Percentiles rank a stretch among this genome's conserved stretches.
Conservation (phyloP, 2,888 invertebrate species). For the Eustalomyia histrio region DNA sequence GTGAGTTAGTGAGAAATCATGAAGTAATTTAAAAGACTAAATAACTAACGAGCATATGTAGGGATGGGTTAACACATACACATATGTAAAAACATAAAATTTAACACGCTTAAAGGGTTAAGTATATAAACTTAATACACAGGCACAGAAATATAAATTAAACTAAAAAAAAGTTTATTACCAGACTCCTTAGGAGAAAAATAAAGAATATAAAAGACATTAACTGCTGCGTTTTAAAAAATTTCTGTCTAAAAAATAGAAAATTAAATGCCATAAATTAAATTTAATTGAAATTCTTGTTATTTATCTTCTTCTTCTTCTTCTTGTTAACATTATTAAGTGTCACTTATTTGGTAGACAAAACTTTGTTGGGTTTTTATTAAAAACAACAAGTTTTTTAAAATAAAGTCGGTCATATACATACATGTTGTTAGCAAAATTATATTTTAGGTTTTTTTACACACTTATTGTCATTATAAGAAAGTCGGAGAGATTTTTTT, state of each 20-base stretch:
- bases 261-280: constrained; percentile 73
- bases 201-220: constrained; percentile 27
- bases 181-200: background rate
- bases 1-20: constrained; percentile 25
- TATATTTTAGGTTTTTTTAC: no score
- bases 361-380: background rate
- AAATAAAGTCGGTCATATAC: background rate
- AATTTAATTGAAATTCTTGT: constrained; percentile 75
- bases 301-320: background rate
- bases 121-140: constrained; percentile 34
- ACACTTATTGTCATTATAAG: no score
- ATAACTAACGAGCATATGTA: constrained; percentile 40
- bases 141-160: background rate
- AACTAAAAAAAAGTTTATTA: constrained; percentile 20
- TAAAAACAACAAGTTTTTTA: constrained; percentile 3
- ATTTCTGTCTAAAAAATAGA: constrained; percentile 36
- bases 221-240: constrained; percentile 36
- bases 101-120: constrained; percentile 63
- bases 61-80: constrained; percentile 18
- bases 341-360: constrained; percentile 20
- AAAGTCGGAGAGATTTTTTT: no score
- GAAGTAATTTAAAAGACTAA: constrained; percentile 23
- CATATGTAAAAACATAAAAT: constrained; percentile 49
- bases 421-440: background rate
- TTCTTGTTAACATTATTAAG: constrained; percentile 27